These are phyloP conservation scores for Clostera curtula DNA, from an alignment of 2,888 invertebrate genomes.

Conservation along the genomic window DNA sequence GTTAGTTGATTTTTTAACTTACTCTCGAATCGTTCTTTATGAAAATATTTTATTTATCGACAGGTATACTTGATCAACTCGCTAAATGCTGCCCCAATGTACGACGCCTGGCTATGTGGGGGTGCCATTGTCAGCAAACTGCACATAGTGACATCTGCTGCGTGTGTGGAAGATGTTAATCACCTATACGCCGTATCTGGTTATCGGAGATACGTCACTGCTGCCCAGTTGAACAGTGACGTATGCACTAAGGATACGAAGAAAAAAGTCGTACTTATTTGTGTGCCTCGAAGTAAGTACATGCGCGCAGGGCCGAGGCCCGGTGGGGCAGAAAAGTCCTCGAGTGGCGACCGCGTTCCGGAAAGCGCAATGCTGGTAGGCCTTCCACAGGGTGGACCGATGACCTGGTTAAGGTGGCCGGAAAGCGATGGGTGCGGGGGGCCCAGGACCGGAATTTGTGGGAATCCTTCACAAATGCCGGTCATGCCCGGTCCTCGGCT, in stretches of 20 bases:
- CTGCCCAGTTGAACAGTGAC: constrained; percentile 17
- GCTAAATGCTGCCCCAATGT: neutral
- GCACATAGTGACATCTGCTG: neutral
- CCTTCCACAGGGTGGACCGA: too few species aligned
- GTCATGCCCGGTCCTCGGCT: too few species aligned
- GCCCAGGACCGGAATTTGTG: too few species aligned
- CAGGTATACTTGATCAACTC: neutral
- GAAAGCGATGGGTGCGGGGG: too few species aligned
- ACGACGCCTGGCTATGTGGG: neutral
- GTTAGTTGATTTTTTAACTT: too few species aligned
- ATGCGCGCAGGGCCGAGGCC: neutral
- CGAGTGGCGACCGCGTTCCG: too few species aligned
- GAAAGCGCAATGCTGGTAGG: neutral
- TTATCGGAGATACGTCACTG: neutral
- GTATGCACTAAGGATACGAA: constrained; percentile 28
- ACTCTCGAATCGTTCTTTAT: too few species aligned
- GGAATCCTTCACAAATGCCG: too few species aligned
- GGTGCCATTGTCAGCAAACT: neutral
- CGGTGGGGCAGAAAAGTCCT: too few species aligned
- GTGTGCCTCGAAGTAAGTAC: constrained; percentile 31
- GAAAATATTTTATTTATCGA: too few species aligned
- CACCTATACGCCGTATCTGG: neutral
- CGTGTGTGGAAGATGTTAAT: neutral
- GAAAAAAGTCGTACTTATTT: constrained; percentile 34
- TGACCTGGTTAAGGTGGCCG: too few species aligned